Evolutionary conservation across 2,888 invertebrate genomes (phyloP).

Genomic region (Diplazon laetatorius): DNA sequence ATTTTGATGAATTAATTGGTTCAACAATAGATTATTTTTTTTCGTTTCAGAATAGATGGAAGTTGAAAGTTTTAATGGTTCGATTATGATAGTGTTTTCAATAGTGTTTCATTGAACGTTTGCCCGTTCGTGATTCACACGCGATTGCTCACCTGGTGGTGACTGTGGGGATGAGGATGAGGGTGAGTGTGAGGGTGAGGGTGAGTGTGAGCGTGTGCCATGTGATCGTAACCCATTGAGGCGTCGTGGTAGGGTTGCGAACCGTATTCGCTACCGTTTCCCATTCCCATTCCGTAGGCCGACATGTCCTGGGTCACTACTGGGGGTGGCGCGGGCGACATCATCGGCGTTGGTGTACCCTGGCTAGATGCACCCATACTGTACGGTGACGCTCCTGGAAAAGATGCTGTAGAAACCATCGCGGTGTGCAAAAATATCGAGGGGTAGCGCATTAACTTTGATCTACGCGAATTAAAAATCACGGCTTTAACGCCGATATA

Average conservation of each 20-base stretch:
- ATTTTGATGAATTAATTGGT: too few relatives aligned
- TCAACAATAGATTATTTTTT: too few relatives aligned
- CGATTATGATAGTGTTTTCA: too few relatives aligned
- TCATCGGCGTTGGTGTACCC: conserved; percentile 96
- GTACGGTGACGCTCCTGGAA: conserved; percentile 92
- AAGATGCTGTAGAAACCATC: conserved; percentile 83
- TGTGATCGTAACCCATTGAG: conserved; percentile 95
- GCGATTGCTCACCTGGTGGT: conserved; percentile 87
- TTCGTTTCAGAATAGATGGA: too few relatives aligned
- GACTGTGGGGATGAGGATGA: too few relatives aligned
- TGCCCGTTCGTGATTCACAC: neutral
- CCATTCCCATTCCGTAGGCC: conserved; percentile 96
- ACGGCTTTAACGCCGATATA: conserved; percentile 17
- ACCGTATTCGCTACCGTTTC: conserved; percentile 94
- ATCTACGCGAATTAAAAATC: conserved; percentile 28
- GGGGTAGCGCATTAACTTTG: conserved; percentile 69
- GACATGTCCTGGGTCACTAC: conserved; percentile 91
- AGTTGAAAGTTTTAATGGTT: too few relatives aligned
- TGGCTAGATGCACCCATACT: conserved; percentile 93
- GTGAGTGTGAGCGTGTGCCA: too few relatives aligned
- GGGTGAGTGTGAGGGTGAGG: too few relatives aligned
- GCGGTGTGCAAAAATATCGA: conserved; percentile 82
- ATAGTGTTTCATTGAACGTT: conserved; percentile 6
- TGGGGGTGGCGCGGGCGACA: conserved; percentile 96
- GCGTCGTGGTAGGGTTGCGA: conserved; percentile 93